Evolutionary conservation across 2,797 vertebrate species (phyloP).

Genomic region (Serranus cabrilla): DNA sequence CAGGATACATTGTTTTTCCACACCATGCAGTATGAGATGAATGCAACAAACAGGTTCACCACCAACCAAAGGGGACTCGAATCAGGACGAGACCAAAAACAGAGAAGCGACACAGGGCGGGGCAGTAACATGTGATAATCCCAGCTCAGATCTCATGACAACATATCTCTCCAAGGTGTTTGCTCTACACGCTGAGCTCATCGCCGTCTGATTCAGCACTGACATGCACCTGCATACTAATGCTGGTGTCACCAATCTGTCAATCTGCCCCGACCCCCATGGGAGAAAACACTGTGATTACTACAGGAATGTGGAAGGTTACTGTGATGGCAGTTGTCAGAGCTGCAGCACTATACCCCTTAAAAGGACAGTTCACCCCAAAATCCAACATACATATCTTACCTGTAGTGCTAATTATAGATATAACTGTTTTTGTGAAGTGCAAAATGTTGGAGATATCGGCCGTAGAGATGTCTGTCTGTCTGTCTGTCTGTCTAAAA

Average conservation of each 20-base stretch:
- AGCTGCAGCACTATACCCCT: conserved; percentile 39
- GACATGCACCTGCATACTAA: conserved; percentile 77
- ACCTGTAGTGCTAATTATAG: no score
- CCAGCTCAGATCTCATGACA: conserved; percentile 72
- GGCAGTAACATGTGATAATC: conserved; percentile 60
- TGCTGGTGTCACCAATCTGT: conserved; percentile 81
- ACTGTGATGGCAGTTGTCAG: conserved; percentile 59
- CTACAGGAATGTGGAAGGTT: conserved; percentile 56
- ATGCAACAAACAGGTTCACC: conserved; percentile 81
- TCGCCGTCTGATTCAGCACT: conserved; percentile 73
- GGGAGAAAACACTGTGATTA: conserved; percentile 62
- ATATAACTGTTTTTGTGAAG: no score
- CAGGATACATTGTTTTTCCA: conserved; percentile 53
- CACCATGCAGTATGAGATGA: conserved; percentile 84
- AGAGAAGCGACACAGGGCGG: conserved; percentile 47
- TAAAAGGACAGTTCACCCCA: conserved; percentile 10
- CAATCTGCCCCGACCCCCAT: conserved; percentile 70
- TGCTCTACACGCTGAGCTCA: conserved; percentile 71
- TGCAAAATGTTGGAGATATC: no score
- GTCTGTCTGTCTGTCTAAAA: no score
- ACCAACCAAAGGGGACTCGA: conserved; percentile 69
- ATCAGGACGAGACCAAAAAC: conserved; percentile 51
- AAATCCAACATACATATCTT: no score
- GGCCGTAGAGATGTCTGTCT: no score
- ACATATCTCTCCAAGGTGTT: conserved; percentile 75